phyloP scores from a whole-genome alignment of 2,113 vertebrate genomes.

The Entomyzon cyanotis region DNA sequence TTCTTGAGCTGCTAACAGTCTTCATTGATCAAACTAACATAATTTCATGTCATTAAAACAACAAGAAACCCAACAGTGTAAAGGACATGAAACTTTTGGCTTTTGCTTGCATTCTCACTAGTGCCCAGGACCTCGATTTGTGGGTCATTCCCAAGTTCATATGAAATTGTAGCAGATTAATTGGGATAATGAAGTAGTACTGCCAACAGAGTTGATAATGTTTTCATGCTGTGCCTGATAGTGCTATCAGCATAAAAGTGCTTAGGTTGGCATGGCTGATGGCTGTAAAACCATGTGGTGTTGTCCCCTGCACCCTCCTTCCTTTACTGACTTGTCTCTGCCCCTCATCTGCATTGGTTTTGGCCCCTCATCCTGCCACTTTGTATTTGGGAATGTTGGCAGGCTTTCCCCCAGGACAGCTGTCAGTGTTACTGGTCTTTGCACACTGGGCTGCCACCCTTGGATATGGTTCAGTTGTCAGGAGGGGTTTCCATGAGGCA shows the following conservation, averaged over 20 bases:
- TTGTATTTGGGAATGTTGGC: background rate
- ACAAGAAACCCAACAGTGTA: background rate
- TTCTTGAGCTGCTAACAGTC: background rate
- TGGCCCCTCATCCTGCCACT: background rate
- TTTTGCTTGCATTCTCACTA: background rate
- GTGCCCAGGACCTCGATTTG: background rate
- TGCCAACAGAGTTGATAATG: background rate
- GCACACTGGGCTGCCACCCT: background rate
- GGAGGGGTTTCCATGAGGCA: background rate
- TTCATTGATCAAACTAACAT: background rate
- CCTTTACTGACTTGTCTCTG: background rate
- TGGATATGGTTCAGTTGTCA: background rate
- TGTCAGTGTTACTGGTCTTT: background rate
- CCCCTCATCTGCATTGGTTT: background rate
- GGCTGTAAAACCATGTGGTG: background rate
- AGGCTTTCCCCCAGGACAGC: background rate
- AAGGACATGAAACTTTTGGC: background rate
- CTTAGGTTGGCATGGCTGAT: background rate
- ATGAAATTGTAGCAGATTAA: background rate
- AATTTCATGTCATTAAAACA: background rate
- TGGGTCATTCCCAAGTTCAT: background rate
- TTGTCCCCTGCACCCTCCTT: background rate
- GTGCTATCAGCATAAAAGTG: background rate
- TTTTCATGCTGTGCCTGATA: background rate
- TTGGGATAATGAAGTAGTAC: background rate